Evolutionary conservation across 2,113 vertebrate species (phyloP), one percentile per base, ranked within the genome.

Genomic region (Pseudopodoces humilis): DNA sequence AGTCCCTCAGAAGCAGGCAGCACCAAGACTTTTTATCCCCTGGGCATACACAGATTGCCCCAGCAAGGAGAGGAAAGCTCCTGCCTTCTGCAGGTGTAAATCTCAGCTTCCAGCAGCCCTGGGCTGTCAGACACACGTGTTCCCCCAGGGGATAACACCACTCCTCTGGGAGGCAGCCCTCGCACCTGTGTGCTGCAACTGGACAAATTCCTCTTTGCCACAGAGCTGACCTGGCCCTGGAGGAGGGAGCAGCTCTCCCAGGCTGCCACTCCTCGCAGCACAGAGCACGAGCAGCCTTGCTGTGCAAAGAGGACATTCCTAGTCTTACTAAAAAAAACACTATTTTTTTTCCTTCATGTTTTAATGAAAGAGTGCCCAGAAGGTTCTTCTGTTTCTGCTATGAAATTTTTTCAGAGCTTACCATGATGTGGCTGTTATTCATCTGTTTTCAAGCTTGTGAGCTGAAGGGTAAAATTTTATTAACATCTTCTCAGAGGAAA

Each of bases 391-490:
- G 35, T 50, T 77, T 74, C 69, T 67, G 7, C 70, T 78, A 71
- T 3, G 17, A 65, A 80, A 27, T 18, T 70, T 35, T 35, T 53
- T 47, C 0, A 0, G 50, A 50, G 23, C 56, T 87, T 65, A 65
- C 50, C 43, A 65, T 55, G 69, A 70, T 55, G 79, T 82, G 85
- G 62, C 30, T 88, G 25, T 70, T 92, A 50, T 27, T 93, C 64
- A n/a, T 30, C 27, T 67, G 27, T 87, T 70, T 78, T 53, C 64
- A 79, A 76, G 39, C 39, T n/a, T 82, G 31, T 72, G 74, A 79
- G 87, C 65, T 65, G 74, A 84, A 82, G 69, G 53, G 58, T 60
- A 69, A 76, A 33, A 46, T 89, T 87, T 92, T 76, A 92, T 92
- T 94, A 82, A 85, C 4, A 1, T 85, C 53, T 69, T 81, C 74